phyloP scores from a whole-genome alignment of 2,113 vertebrate species.

The Crypturellus undulatus region DNA sequence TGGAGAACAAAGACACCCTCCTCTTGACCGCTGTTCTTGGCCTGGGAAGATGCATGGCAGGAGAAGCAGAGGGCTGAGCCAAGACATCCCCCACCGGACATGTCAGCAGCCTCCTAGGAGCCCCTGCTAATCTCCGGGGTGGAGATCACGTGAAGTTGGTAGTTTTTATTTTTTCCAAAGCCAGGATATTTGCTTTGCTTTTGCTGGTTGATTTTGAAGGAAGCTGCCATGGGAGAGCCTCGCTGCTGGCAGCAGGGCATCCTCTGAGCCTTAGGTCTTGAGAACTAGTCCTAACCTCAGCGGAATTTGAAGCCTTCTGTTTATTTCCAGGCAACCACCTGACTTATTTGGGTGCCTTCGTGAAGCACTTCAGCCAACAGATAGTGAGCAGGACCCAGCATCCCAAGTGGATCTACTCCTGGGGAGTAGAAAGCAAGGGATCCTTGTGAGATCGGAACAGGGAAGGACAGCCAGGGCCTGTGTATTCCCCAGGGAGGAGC shows the following conservation, averaged over 20 bases:
- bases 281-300: not conserved
- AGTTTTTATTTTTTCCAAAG: not conserved
- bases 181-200: not conserved
- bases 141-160: not conserved
- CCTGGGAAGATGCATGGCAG: not conserved
- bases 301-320: rapidly evolving
- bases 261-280: not conserved
- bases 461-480: not conserved
- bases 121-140: not conserved
- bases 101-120: not conserved
- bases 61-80: not conserved
- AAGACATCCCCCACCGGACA: not conserved
- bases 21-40: not conserved
- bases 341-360: not conserved
- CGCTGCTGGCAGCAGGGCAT: not conserved
- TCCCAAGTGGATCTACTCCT: rapidly evolving
- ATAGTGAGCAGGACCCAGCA: not conserved
- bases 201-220: not conserved
- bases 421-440: not conserved
- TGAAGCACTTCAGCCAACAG: not conserved
- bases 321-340: not conserved
- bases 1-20: not conserved
- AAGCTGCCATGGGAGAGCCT: rapidly evolving
- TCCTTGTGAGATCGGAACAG: not conserved
- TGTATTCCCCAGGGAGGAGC: not conserved